Conservation (phyloP, 1,140 invertebrate species). For the Bicyclus anynana region DNA sequence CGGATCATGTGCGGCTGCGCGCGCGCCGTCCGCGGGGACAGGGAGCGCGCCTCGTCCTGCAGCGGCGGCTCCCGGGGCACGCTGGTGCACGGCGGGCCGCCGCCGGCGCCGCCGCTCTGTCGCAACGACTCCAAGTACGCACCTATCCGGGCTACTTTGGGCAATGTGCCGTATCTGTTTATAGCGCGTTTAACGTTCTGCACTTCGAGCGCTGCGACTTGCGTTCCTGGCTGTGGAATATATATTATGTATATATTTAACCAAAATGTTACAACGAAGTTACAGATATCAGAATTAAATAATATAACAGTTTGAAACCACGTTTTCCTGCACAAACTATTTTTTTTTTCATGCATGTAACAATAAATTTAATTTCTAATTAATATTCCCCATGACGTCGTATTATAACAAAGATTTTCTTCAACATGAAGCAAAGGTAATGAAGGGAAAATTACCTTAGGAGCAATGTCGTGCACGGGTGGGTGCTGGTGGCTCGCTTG, state of each 20-base stretch:
- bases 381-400: too few relatives aligned
- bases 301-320: too few relatives aligned
- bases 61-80: slow-evolving; percentile 40
- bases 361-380: too few relatives aligned
- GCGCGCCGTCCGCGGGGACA: slow-evolving; percentile 80
- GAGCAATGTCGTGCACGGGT: slow-evolving; percentile 34
- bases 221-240: slow-evolving; percentile 78
- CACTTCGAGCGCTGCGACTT: slow-evolving; percentile 94
- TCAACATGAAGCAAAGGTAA: too few relatives aligned
- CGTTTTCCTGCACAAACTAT: too few relatives aligned
- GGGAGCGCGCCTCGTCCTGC: slow-evolving; percentile 71
- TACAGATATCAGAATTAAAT: too few relatives aligned
- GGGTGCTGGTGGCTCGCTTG: slow-evolving; percentile 32
- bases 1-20: slow-evolving; percentile 88
- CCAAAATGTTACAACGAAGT: too few relatives aligned
- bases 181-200: slow-evolving; percentile 98
- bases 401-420: too few relatives aligned
- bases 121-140: slow-evolving; percentile 95
- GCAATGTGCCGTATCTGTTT: slow-evolving; percentile 96
- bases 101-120: slow-evolving; percentile 80
- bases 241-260: too few relatives aligned
- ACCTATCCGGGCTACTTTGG: slow-evolving; percentile 96
- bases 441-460: slow-evolving; percentile 38
- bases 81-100: slow-evolving; percentile 60
- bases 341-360: too few relatives aligned